phyloP scores from a whole-genome alignment of 2,888 invertebrate genomes.

The Apodemia hepburni region DNA sequence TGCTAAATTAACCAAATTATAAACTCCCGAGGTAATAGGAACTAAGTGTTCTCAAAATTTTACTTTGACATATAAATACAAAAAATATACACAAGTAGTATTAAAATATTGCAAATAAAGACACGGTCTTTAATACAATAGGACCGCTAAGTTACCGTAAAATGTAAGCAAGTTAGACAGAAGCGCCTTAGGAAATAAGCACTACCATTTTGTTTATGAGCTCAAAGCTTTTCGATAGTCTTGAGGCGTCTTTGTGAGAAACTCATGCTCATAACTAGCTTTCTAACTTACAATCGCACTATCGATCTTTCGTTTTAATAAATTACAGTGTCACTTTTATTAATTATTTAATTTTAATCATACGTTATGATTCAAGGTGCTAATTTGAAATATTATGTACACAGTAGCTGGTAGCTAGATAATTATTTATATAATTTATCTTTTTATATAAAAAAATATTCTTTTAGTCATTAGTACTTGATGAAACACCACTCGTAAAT shows the following conservation, averaged over 20 bases:
- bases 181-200: slow-evolving; percentile 29
- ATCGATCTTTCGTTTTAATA: slow-evolving; percentile 25
- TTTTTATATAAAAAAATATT: too few relatives aligned
- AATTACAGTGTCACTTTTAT: slow-evolving; percentile 17
- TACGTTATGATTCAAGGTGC: neutral
- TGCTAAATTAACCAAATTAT: too few relatives aligned
- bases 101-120: neutral
- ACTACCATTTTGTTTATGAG: slow-evolving; percentile 28
- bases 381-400: neutral
- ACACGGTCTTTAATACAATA: neutral
- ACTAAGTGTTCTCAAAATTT: too few relatives aligned
- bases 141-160: slow-evolving; percentile 4
- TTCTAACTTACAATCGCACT: slow-evolving; percentile 27
- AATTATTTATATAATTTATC: too few relatives aligned
- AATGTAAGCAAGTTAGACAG: slow-evolving; percentile 1
- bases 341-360: slow-evolving; percentile 20
- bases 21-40: too few relatives aligned
- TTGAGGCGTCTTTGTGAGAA: slow-evolving; percentile 28
- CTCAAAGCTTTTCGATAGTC: slow-evolving; percentile 29
- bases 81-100: neutral
- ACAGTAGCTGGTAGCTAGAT: neutral
- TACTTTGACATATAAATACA: too few relatives aligned
- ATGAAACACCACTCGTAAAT: too few relatives aligned
- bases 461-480: too few relatives aligned
- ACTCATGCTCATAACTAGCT: slow-evolving; percentile 25